Evolutionary conservation across 2,113 vertebrate species (phyloP), one percentile per base, ranked within the genome.

Genomic region (Ciconia boyciana): DNA sequence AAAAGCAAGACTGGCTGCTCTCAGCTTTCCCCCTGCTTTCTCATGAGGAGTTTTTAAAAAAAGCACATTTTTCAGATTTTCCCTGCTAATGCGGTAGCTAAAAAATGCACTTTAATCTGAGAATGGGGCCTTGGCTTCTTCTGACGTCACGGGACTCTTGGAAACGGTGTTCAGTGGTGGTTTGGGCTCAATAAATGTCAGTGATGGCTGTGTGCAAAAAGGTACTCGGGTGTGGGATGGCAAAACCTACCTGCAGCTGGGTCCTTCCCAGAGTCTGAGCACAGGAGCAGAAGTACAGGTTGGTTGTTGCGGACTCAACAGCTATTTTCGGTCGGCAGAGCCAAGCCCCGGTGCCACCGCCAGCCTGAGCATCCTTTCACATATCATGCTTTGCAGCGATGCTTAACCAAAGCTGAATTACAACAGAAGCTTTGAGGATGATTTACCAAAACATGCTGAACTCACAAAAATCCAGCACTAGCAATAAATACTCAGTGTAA

Each of bases 371-470:
- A 46, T 81, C 92, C 76, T 89, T 90, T 55, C 81, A 80, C 86
- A 75, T 13, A 39, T 15, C 7, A 3, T 2, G 9, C 83, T 68
- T 28, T 29, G 76, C 83, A 61, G 77, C 1, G 6, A 9, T 28
- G 77, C 65, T 92, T 78, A 93, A 64, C 83, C 52, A 52, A 87
- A 83, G 69, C 87, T 75, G 86, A 96, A 91, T 94, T 94, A 85
- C 83, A 76, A 20, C 43, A 66, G 75, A 58, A 81, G 58, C 74
- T 55, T 28, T 60, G 84, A 88, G 82, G 55, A 22, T 69, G 87
- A 89, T 94, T 94, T 64, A 95, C 89, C 68, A 85, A 83, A 96
- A 92, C 46, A 78, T 74, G 71, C 93, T 96, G 94, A 97, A 93
- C 79, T 85, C 82, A 86, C 93, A 88, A 64, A 85, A 94, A 87